phyloP scores from a whole-genome alignment of 2,888 invertebrate genomes.

The Resseliella maxima region DNA sequence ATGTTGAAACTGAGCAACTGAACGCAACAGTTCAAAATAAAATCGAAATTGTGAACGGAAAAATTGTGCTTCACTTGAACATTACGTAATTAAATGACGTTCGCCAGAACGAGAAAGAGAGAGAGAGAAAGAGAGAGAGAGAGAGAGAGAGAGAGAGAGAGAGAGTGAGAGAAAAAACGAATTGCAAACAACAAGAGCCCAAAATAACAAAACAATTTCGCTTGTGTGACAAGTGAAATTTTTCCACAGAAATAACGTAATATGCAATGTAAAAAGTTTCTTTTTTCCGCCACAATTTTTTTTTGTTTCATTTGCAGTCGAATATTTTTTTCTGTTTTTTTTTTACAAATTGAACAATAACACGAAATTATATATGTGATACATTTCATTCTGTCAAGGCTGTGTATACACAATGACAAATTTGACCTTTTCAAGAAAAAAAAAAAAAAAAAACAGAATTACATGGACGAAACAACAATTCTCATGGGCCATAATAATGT shows the following conservation, averaged over 20 bases:
- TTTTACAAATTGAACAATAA: background rate
- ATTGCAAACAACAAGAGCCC: too few species aligned
- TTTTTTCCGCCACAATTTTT: background rate
- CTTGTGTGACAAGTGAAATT: background rate
- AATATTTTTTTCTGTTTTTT: background rate
- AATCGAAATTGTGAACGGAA: too few species aligned
- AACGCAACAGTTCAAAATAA: too few species aligned
- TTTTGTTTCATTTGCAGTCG: background rate
- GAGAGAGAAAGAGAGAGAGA: too few species aligned
- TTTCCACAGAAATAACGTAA: background rate
- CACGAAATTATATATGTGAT: background rate
- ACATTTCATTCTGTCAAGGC: background rate
- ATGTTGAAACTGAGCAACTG: too few species aligned
- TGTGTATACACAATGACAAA: background rate
- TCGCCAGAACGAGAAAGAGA: too few species aligned
- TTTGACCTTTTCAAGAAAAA: background rate
- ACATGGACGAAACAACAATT: background rate
- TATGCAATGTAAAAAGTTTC: background rate
- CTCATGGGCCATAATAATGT: background rate
- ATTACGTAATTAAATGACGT: too few species aligned
- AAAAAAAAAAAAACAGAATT: background rate
- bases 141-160: too few species aligned
- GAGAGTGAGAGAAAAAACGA: too few species aligned
- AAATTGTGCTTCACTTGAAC: too few species aligned
- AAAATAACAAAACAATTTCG: conserved; percentile 3